Percentiles rank a stretch among this genome's conserved stretches.
These are phyloP conservation scores for Caiman crocodilus DNA, from an alignment of 2,797 vertebrate species.

Conservation along the genomic window DNA sequence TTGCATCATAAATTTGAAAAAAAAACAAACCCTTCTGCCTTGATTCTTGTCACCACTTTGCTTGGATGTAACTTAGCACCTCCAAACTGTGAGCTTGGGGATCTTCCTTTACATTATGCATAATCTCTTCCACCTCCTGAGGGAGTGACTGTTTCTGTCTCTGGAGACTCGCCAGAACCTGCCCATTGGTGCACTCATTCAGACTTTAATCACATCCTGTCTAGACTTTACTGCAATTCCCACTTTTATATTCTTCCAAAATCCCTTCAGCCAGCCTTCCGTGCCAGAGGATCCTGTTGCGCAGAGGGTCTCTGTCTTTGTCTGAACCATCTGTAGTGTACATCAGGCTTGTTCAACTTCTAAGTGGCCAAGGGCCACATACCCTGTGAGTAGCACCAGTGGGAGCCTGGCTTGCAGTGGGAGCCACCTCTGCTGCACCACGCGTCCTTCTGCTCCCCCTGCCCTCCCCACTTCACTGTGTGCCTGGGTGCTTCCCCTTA, in stretches of 20 bases:
- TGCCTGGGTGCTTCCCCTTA: no score
- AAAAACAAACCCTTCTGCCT: background rate
- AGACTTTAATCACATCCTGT: slow-evolving; percentile 82
- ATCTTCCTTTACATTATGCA: background rate
- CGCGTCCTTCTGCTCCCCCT: background rate
- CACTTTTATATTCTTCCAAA: slow-evolving; percentile 17
- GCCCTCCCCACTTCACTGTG: background rate
- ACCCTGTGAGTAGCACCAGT: no score
- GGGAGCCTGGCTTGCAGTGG: background rate
- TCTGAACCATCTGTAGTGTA: fast-evolving
- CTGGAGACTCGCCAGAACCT: slow-evolving; percentile 70
- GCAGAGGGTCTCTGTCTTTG: background rate
- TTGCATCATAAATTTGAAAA: background rate
- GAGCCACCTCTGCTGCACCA: fast-evolving
- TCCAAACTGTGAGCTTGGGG: background rate
- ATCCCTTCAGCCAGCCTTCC: background rate
- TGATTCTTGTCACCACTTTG: background rate
- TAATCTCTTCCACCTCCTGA: slow-evolving; percentile 36
- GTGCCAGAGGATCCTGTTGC: background rate
- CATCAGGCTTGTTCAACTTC: background rate
- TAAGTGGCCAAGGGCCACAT: no score
- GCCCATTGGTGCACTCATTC: slow-evolving; percentile 76
- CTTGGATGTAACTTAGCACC: background rate
- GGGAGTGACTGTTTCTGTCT: slow-evolving; percentile 39
- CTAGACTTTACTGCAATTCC: slow-evolving; percentile 79